Base-by-base conservation (phyloP, 1,140 invertebrate genomes). In the Aphaenogaster floridana region DNA sequence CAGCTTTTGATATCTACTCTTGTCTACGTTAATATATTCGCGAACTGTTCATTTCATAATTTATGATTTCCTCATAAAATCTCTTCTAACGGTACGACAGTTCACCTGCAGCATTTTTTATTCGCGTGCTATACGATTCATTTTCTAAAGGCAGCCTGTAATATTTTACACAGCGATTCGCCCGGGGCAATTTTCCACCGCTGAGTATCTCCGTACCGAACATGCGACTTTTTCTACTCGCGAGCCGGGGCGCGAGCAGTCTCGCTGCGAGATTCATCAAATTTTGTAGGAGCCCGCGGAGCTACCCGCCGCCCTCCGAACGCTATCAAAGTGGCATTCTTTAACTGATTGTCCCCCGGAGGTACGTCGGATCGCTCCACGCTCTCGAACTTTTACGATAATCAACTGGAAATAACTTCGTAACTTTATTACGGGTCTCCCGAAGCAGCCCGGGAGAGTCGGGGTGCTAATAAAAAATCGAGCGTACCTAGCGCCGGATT, bases 331-430 rank as follows among this genome's bases (percentile, higher is more conserved):
- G 91, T 92, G 91, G 90, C 92, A 91, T 93, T 92, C 89, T 93
- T 93, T 92, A 92, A 93, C 92, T 91, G 92, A 93, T 93, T 92
- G 90, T 88, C 90, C 92, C 92, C 91, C 86, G 86, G 92, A 91
- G 92, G 90, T 90, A 92, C 89, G 83, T 69, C 80, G 87, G 89
- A 92, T 93, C 88, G 91, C 88, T 50, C 86, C 21, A 76, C 77
- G 89, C 71, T 83, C 87, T 77, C 87, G 36, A 92, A 93, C 91
- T 93, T 93, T 92, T 92, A 93, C 92, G 92, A 93, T 93, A 93
- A 93, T 93, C 92, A 93, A 93, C 89, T 91, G 90, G 91, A 90
- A 93, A 93, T 92, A 92, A 92, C 88, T 93, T 93, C 89, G 91
- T 92, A 93, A 93, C 93, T 93, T 93, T 93, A 92, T 93, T 92